Evolutionary conservation across 2,888 invertebrate species (phyloP).

Genomic region (Pedicia rivosa): DNA sequence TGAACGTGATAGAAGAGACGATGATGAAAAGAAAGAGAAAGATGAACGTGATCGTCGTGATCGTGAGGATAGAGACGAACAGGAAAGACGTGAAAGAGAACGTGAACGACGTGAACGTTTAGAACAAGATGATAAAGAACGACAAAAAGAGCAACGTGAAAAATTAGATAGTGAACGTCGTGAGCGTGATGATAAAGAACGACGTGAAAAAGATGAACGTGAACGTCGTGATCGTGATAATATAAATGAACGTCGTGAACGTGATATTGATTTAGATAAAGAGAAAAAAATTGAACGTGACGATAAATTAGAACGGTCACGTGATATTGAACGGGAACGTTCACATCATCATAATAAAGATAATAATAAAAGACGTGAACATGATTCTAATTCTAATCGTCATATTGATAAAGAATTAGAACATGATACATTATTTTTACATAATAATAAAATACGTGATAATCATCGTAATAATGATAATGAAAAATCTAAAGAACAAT

Average conservation of each 20-base stretch:
- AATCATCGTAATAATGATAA: background rate
- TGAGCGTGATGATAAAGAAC: constrained; percentile 24
- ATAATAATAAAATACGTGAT: background rate
- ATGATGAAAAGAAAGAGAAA: constrained; percentile 22
- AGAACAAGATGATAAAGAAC: constrained; percentile 13
- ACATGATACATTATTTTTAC: too few species aligned
- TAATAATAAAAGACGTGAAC: constrained; percentile 31
- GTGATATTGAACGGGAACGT: too few species aligned
- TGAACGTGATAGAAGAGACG: constrained; percentile 22
- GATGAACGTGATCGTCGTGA: constrained; percentile 16
- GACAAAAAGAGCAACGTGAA: constrained; percentile 20
- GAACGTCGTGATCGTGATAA: constrained; percentile 14
- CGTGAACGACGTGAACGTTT: constrained; percentile 3
- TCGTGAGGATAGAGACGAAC: constrained; percentile 20
- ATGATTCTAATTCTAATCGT: constrained; percentile 14
- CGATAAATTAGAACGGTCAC: too few species aligned
- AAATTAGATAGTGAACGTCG: constrained; percentile 16
- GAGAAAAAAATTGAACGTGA: constrained; percentile 23
- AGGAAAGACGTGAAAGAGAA: constrained; percentile 15
- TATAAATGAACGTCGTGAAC: constrained; percentile 28
- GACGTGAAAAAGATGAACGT: constrained; percentile 17
- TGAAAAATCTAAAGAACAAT: constrained; percentile 23
- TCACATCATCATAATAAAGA: constrained; percentile 22
- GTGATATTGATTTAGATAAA: constrained; percentile 21
- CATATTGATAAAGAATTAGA: background rate